A percentile compares a stretch with the other conserved stretches of the same genome.
phyloP scores from a whole-genome alignment of 2,797 vertebrate species.

The Oreochromis grahami region DNA sequence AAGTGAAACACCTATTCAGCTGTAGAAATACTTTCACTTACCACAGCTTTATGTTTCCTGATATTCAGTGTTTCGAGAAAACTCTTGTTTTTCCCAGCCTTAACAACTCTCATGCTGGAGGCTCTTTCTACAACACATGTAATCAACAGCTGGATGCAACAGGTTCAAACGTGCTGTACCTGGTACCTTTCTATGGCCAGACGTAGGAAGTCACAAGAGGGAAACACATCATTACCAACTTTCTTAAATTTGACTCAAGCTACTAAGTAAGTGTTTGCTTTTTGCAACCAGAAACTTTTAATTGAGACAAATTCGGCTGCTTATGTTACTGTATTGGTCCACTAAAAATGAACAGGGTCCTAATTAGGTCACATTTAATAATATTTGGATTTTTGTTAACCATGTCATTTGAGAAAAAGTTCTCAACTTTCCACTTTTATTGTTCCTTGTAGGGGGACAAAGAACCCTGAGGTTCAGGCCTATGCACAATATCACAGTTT shows the following conservation, averaged over 20 bases:
- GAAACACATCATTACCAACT: not conserved
- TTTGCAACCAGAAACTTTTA: not conserved
- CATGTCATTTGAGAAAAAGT: not conserved
- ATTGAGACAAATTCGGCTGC: not conserved
- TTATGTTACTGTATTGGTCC: not conserved
- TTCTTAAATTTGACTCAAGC: not conserved
- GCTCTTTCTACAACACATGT: not conserved
- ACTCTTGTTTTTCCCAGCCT: not conserved
- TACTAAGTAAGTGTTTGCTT: not conserved
- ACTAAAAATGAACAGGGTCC: not conserved
- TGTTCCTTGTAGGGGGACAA: not conserved
- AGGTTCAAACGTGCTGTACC: not conserved
- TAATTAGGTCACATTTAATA: not conserved
- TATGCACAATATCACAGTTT: not conserved
- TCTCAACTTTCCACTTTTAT: not conserved
- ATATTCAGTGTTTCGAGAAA: not conserved
- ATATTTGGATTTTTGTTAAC: not conserved
- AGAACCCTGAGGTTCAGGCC: not conserved
- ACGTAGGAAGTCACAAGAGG: not conserved
- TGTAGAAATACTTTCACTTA: not conserved
- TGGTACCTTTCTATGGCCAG: not conserved
- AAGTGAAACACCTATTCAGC: not conserved
- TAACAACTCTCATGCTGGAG: not conserved
- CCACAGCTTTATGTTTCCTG: not conserved
- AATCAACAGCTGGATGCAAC: conserved; percentile 13